Evolutionary conservation across 2,797 vertebrate species (phyloP).

Genomic region (Galago senegalensis): DNA sequence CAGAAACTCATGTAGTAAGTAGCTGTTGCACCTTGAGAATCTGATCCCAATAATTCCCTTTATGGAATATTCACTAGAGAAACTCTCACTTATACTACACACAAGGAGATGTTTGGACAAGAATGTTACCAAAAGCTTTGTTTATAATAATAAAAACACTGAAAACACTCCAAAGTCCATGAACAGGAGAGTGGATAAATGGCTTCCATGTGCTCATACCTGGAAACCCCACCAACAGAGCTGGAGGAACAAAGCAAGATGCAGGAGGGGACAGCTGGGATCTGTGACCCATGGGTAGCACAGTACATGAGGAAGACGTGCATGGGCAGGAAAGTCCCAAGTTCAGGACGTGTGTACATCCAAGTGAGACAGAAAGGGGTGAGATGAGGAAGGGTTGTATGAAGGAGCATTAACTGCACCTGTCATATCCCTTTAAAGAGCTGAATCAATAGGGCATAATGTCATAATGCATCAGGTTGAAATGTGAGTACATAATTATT

Average conservation of each 20-base stretch:
- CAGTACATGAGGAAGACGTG: background rate
- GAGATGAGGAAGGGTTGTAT: too few relatives aligned
- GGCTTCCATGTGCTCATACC: background rate
- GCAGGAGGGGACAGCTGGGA: too few relatives aligned
- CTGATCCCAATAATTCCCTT: background rate
- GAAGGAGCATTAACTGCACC: background rate
- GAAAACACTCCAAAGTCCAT: background rate
- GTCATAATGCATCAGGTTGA: background rate
- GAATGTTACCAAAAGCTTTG: background rate
- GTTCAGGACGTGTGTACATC: background rate
- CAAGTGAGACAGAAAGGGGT: background rate
- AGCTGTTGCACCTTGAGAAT: background rate
- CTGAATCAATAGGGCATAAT: background rate
- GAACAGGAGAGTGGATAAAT: background rate
- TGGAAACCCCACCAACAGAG: background rate
- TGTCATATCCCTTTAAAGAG: background rate
- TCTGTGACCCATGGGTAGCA: background rate
- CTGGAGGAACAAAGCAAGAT: background rate
- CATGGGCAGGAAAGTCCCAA: background rate
- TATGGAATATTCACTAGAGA: background rate
- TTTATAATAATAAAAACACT: background rate
- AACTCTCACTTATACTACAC: background rate
- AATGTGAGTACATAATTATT: background rate
- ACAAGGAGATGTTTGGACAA: background rate
- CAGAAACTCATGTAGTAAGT: background rate